Base-by-base conservation (phyloP, 2,797 vertebrate genomes). In the Coregonus sp. region DNA sequence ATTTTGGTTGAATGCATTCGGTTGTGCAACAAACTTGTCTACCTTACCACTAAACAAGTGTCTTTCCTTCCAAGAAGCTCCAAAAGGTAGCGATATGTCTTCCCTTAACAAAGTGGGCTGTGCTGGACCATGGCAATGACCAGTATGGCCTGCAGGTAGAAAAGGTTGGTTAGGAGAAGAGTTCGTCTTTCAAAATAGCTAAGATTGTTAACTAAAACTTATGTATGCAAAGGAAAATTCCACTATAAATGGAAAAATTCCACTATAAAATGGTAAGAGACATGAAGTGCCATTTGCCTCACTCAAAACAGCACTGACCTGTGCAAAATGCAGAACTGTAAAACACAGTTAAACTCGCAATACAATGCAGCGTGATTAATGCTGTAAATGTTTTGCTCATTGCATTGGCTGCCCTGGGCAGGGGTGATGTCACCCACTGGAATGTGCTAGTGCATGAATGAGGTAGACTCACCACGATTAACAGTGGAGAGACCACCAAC, bases 41-140 rank as follows among this genome's bases (percentile, higher is more conserved):
- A 5, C 6, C 75, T 78, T 67, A 82, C 82, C 74, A 52, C 61
- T 37, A 70, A 15, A 3, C 74, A 54, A 1, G 77, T 52, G 18
- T 75, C 82, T 71, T 75, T 61, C 51, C 29, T 70, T 4, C 16
- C 33, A 72, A 70, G 75, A 5, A 84, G 72, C 9, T 80, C 81
- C 82, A 18, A 78, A 51, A 2, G 82, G 82, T 79, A 84, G 35
- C n/a, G 61, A 35, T 84, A 84, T 0, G 18, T 50, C 59, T 82
- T 74, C n/a, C 76, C 82, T 14, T 82, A 84, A 25, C 37, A 73
- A 33, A 74, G 80, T 33, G 82, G 80, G 15, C 15, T 65, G 54
- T 82, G 78, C 51, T 76, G 80, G 3, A 79, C 31, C 61, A 82
- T 59, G 50, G 76, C 77, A 12, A 74, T 74, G 2, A 84, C 33